Percentiles rank a stretch among this genome's conserved stretches.
These are phyloP conservation scores for Lophochroa leadbeateri DNA, from an alignment of 2,113 vertebrate genomes.

Conservation along the genomic window DNA sequence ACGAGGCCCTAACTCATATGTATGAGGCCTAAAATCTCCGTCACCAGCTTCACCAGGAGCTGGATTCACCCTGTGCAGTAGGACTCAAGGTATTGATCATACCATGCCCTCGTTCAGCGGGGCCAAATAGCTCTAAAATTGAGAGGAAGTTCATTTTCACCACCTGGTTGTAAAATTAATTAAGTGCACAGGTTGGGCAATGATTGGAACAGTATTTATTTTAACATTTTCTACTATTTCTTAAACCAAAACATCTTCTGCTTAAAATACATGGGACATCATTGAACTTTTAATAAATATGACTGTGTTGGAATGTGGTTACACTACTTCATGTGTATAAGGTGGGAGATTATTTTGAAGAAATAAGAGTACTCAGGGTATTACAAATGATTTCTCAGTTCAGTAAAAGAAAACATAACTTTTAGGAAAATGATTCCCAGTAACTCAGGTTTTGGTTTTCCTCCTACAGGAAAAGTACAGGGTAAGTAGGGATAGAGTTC, in stretches of 20 bases:
- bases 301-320: slow-evolving; percentile 40
- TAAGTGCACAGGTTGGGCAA: not conserved
- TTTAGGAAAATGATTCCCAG: slow-evolving; percentile 46
- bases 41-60: not conserved
- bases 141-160: slow-evolving; percentile 39
- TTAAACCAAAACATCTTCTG: slow-evolving; percentile 31
- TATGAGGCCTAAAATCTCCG: not conserved
- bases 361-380: slow-evolving; percentile 10
- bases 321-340: slow-evolving; percentile 20
- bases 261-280: slow-evolving; percentile 32
- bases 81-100: not conserved
- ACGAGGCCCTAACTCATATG: not conserved
- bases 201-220: slow-evolving; percentile 36
- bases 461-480: slow-evolving; percentile 48
- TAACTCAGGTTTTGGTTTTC: slow-evolving; percentile 51
- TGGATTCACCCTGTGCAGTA: not conserved
- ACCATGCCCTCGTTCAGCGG: not conserved
- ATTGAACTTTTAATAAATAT: slow-evolving; percentile 34
- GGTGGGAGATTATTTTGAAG: slow-evolving; percentile 34
- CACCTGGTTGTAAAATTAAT: slow-evolving; percentile 45
- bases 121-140: not conserved
- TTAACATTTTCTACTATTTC: slow-evolving; percentile 51
- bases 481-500: slow-evolving; percentile 10
- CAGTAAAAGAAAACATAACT: slow-evolving; percentile 47
- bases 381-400: slow-evolving; percentile 56